A percentile compares a stretch with the other conserved stretches of the same genome.
Conservation (phyloP, 2,888 invertebrate genomes). For the Neoitamus cyanurus region DNA sequence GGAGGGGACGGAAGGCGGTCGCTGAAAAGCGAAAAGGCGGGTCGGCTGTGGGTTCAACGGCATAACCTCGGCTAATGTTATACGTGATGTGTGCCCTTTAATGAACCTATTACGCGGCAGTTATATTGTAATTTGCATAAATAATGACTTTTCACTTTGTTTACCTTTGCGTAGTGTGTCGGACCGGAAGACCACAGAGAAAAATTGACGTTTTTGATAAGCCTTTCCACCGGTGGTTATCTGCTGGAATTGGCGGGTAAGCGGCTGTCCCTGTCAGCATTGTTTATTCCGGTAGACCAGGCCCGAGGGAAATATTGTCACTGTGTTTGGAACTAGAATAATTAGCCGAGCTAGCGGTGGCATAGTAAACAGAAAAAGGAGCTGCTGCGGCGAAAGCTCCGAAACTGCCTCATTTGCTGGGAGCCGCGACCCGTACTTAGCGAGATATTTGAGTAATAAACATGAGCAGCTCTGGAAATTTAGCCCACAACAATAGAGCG, state of each 20-base stretch:
- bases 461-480: conserved; percentile 38
- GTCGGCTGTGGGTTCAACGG: conserved; percentile 21
- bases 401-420: neutral
- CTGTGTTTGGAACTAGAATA: conserved; percentile 14
- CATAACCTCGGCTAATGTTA: conserved; percentile 38
- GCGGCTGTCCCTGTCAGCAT: conserved; percentile 32
- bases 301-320: conserved; percentile 13
- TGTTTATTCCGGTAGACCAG: conserved; percentile 19
- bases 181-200: conserved; percentile 29
- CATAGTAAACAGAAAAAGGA: neutral
- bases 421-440: neutral
- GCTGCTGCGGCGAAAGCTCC: neutral
- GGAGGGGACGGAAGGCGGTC: neutral
- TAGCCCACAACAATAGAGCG: conserved; percentile 27
- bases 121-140: conserved; percentile 45
- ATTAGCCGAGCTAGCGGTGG: neutral
- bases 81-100: conserved; percentile 43
- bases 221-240: conserved; percentile 38
- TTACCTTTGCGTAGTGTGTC: conserved; percentile 26
- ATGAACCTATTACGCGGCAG: conserved; percentile 40
- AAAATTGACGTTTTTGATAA: conserved; percentile 47
- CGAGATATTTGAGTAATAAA: conserved; percentile 31
- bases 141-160: conserved; percentile 43
- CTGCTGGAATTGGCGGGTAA: conserved; percentile 16
- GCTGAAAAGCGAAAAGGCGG: neutral